phyloP scores from a whole-genome alignment of 2,888 invertebrate genomes.

The Drosophila glabriapex region DNA sequence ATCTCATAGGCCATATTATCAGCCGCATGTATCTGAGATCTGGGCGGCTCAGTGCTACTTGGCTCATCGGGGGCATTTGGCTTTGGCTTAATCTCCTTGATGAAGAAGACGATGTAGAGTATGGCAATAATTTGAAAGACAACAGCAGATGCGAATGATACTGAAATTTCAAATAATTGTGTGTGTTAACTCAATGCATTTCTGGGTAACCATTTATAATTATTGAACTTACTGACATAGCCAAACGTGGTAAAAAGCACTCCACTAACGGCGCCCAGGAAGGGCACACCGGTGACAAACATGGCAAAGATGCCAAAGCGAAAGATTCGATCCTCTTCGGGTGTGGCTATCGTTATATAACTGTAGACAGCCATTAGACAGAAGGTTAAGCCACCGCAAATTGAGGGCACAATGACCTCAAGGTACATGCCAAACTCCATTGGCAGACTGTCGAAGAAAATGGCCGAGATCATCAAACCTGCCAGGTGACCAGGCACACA shows the following conservation, averaged over 20 bases:
- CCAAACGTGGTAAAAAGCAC: constrained; percentile 80
- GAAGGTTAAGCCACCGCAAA: constrained; percentile 84
- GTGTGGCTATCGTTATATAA: constrained; percentile 84
- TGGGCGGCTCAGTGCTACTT: constrained; percentile 31
- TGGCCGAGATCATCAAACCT: constrained; percentile 84
- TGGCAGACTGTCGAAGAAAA: constrained; percentile 83
- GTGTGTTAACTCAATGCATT: neutral
- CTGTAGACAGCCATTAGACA: constrained; percentile 85
- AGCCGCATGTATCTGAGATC: constrained; percentile 54
- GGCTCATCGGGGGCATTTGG: constrained; percentile 20
- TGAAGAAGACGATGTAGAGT: constrained; percentile 82
- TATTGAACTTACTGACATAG: constrained; percentile 78
- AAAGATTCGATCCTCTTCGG: constrained; percentile 84
- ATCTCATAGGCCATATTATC: constrained; percentile 80
- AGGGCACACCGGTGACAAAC: constrained; percentile 82
- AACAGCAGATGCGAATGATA: constrained; percentile 82
- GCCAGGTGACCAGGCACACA: neutral
- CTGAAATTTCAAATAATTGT: constrained; percentile 54
- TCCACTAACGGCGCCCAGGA: constrained; percentile 84
- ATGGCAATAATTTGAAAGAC: constrained; percentile 83
- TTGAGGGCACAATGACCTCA: constrained; percentile 83
- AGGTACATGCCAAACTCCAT: constrained; percentile 85
- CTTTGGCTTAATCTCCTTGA: constrained; percentile 78
- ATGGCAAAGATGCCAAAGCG: constrained; percentile 85
- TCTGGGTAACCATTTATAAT: neutral